Base-by-base conservation (phyloP, 2,797 vertebrate species). In the Phoebastria nigripes region DNA sequence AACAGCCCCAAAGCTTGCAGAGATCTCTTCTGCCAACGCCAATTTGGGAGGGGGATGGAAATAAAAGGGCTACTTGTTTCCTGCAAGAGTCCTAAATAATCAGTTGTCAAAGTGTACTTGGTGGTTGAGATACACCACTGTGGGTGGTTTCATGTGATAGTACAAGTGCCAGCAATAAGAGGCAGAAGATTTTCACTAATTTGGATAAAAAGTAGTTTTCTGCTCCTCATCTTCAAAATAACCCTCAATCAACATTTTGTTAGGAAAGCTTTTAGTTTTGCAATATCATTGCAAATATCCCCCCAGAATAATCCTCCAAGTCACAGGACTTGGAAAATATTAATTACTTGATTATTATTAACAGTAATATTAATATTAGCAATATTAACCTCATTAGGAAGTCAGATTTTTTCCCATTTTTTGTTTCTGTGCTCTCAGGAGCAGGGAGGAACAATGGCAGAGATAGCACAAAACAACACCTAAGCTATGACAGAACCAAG, bases 401-500 rank as follows among this genome's bases (percentile, higher is more conserved):
- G 18, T 41, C 49, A 61, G 46, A 42, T 44, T 22, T 33, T 51
- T 6, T 19, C 6, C 22, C 20, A 1, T 35, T 84, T 65, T 29
- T 12, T 8, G 2, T 55, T 46, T 2, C 55, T 28, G 49, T 77
- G 41, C 59, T 20, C 55, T 41, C 20, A 15, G n/a, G 51, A 79
- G 24, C 24, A 20, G 37, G 51, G 42, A 71, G 59, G 44, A 70
- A 71, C 0, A 1, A 63, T 0, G 1, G 31, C 76, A 82, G 56
- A 66, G 59, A 44, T 7, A 51, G 33, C 6, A 19, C 10, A 65
- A 52, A 78, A 56, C n/a, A 39, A 6, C 20, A 5, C 20, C 33
- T 25, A 24, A 87, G 55, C 69, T 59, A 54, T 14, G 31, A 17
- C 51, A 59, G 55, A 44, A 8, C 66, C 6, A 35, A 88, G 37